Percentiles rank a stretch among this genome's conserved stretches.
phyloP scores from a whole-genome alignment of 2,888 invertebrate species.

The Hyppa rectilinea region DNA sequence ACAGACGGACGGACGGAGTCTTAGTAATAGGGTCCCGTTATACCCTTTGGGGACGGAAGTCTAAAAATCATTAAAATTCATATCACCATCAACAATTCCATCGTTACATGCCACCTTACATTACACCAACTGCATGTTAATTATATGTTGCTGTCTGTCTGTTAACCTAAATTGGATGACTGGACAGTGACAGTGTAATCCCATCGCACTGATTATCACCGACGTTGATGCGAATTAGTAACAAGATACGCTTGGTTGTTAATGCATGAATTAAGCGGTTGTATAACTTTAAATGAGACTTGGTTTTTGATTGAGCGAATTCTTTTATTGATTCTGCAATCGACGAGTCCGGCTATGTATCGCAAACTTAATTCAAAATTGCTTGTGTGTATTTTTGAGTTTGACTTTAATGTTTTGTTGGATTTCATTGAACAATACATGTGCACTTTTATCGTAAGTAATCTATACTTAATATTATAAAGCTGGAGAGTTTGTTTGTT shows the following conservation, averaged over 20 bases:
- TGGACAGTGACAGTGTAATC: constrained; percentile 64
- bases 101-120: constrained; percentile 10
- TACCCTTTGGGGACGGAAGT: too few relatives aligned
- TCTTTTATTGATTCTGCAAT: background rate
- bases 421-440: too few relatives aligned
- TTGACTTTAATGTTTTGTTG: too few relatives aligned
- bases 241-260: constrained; percentile 26
- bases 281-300: constrained; percentile 15
- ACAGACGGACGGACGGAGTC: too few relatives aligned
- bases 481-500: too few relatives aligned
- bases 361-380: too few relatives aligned
- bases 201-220: constrained; percentile 60
- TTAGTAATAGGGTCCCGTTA: too few relatives aligned
- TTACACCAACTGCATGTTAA: constrained; percentile 52
- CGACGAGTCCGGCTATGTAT: too few relatives aligned
- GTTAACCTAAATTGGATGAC: constrained; percentile 65
- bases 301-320: background rate
- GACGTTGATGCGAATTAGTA: constrained; percentile 63
- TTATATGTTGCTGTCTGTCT: constrained; percentile 50
- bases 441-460: too few relatives aligned
- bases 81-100: background rate
- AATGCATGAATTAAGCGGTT: constrained; percentile 26
- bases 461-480: too few relatives aligned
- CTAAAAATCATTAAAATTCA: background rate
- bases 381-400: too few relatives aligned